Base-by-base conservation (phyloP, 1,140 invertebrate genomes). In the Euura lappo region DNA sequence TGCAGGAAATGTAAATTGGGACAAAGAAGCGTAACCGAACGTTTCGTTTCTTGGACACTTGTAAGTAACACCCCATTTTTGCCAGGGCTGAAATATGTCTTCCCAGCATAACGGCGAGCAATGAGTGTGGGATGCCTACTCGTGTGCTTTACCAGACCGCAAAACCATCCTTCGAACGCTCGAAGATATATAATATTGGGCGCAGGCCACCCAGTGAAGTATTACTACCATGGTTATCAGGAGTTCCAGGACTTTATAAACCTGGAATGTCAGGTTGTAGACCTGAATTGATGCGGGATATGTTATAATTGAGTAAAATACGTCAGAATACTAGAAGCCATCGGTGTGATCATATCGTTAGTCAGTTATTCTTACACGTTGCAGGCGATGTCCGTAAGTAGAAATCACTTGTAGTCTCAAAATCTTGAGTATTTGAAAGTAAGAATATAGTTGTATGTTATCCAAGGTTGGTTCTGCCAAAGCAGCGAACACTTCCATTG, bases 151-250 rank as follows among this genome's bases (percentile, higher is more conserved):
- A 5, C 74, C 66, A 73, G 69, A 44, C 44, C 42, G 3, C 8
- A 68, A 10, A 68, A 11, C 72, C 64, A 10, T 73, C 72, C 65
- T 77, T 68, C n/a, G 44, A 11, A n/a, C 77, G 69, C 6, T 45
- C 2, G 80, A 66, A 0, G 84, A 83, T 0, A 87, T 68, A 68
- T 83, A 87, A 69, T 83, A 85, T 7, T 84, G 78, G 0, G 87
- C 6, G 72, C 86, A 87, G 2, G 83, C 79, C 4, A 76, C 77
- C 86, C 85, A 87, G 10, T 87, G 84, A 5, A 86, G 42, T 8
- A 5, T 72, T 3, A 83, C 8, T 4, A 79, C 68, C 3, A 82
- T 47, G 7, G 85, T 76, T 2, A 78, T 71, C 2, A 43, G 44
- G 13, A 83, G 77, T 69, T 84, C 76, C 0, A 83, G 45, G 11